Base-by-base conservation (phyloP, 2,888 invertebrate genomes). In the Heliconius erato region DNA sequence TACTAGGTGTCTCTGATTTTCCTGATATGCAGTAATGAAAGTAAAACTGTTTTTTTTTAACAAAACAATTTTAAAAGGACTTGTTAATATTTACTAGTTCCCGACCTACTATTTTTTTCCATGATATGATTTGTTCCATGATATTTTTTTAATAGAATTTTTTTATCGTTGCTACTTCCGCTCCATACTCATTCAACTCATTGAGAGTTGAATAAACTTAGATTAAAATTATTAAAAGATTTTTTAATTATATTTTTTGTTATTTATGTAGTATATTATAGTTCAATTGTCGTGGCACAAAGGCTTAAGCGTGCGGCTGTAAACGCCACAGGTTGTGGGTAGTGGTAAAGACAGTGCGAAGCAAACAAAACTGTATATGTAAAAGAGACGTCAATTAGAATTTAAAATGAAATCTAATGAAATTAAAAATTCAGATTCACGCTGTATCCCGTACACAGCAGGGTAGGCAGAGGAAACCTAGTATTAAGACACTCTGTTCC, bases 161-260 rank as follows among this genome's bases (percentile, higher is more conserved):
- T 65, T 44, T 71, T 78, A 72, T 78, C 78, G 40, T 72, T 78
- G 59, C 16, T n/a, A 32, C 72, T 78, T 71, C 77, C 71, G 71
- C 49, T 78, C 63, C 63, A 23, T 72, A 35, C 32, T 49, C 71
- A 28, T 26, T 49, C 35, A 40, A 9, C 35, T 40, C 35, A 40
- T 40, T 40, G 35, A 9, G 63, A 72, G 81, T 71, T 81, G 71
- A 78, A 65, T n/a, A 63, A 81, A 71, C 78, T 71, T 23, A 28
- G 28, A 68, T 69, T 71, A 44, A 71, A 44, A n/a, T 5, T 40
- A 71, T 71, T 44, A 26, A 6, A n/a, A 44, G 23, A 35, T 71
- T 71, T 71, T 35, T 35, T 12, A 40, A 23, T 23, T 4, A 35
- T 32, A 11, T 14, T 28, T 54, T 49, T 44, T 54, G 7, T 54